Evolutionary conservation across 1,140 invertebrate genomes (phyloP), one percentile per base, ranked within the genome.

Genomic region (Triops longicaudatus): DNA sequence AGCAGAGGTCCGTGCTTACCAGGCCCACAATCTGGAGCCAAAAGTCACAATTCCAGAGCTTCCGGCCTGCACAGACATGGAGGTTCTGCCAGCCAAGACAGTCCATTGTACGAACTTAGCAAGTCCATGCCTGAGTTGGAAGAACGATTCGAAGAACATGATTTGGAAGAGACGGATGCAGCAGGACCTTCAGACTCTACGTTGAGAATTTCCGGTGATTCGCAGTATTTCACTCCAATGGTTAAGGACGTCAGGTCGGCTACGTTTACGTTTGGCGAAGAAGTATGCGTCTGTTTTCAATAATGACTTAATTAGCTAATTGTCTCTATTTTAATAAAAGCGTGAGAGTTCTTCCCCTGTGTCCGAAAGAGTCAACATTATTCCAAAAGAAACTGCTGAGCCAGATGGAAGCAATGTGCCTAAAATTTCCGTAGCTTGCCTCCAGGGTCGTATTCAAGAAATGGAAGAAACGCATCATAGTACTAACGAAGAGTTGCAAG

Each of bases 401-500:
- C 1, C 74, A 9, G 74, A 75, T n/a, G 84, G 89, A 22, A 91
- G 91, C 76, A 93, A 92, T 28, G 87, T 92, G 27, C 94, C 93
- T 82, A 94, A 96, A 84, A 90, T 96, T 17, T 96, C 94, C 11
- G 93, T 97, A 76, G 93, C 94, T 1, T 96, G 94, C 84, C 86
- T 97, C 50, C 95, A 97, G 83, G 95, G 97, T 82, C 89, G 93
- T 81, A 95, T 97, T 80, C 87, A 94, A 80, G 94, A 97, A 84
- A 93, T 94, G 92, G 92, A 93, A 83, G 92, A 94, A 84, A 92
- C 90, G 22, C 91, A 93, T 82, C 92, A 93, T 82, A 91, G 91
- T 74, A 97, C 95, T n/a, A 96, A 93, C 83, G 95, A 98, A 85
- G 96, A 98, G 84, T 86, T 98, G 0, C 95, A 97, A 85, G 96